These are phyloP conservation scores for Aplodontia rufa DNA, from an alignment of 2,113 vertebrate species.

Conservation along the genomic window DNA sequence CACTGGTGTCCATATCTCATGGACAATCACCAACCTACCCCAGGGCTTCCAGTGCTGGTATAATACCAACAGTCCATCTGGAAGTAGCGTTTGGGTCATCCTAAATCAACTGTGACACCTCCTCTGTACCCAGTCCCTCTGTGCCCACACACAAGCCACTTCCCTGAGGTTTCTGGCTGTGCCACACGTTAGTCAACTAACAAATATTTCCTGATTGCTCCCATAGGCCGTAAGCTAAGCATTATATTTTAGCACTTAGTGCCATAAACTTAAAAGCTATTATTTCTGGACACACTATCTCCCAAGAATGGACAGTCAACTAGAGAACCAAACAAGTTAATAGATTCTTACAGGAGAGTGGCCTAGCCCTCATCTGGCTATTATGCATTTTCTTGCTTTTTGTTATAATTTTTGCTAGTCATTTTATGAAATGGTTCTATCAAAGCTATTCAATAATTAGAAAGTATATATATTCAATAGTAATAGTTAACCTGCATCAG, in stretches of 20 bases:
- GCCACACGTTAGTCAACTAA: background rate
- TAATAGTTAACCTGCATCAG: background rate
- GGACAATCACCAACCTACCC: background rate
- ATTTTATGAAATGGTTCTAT: background rate
- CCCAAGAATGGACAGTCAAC: background rate
- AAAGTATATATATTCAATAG: background rate
- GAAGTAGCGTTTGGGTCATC: background rate
- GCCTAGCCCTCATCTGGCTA: background rate
- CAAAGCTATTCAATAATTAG: background rate
- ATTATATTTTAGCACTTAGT: too few species aligned
- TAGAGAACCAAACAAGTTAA: background rate
- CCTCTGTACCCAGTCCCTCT: background rate
- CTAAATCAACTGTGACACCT: background rate
- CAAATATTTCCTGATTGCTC: background rate
- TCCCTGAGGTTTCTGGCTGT: background rate
- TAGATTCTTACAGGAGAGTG: accelerated
- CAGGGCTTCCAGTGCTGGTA: background rate
- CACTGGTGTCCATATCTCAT: background rate
- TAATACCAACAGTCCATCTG: background rate
- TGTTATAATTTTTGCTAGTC: background rate
- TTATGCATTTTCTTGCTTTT: background rate
- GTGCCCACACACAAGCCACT: background rate
- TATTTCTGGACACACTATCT: accelerated
- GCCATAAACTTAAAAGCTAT: too few species aligned
- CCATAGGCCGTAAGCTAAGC: too few species aligned